Evolutionary conservation across 2,888 invertebrate species (phyloP).

Genomic region (Machimus atricapillus): DNA sequence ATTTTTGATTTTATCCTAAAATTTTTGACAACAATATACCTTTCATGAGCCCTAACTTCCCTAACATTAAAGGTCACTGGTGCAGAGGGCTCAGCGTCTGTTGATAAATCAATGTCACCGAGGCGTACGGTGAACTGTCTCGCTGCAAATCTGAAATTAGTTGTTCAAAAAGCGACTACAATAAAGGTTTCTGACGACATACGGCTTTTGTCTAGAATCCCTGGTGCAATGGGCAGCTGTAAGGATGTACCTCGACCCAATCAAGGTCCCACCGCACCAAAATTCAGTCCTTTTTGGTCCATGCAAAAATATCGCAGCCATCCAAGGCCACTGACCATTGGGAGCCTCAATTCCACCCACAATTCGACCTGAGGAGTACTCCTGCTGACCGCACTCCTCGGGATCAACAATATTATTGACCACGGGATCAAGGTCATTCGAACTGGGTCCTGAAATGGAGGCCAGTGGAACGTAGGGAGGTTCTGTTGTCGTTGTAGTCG

Average conservation of each 20-base stretch:
- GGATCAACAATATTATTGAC: conserved; percentile 57
- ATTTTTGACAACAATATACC: conserved; percentile 49
- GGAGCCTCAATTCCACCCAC: conserved; percentile 88
- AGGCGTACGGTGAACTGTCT: conserved; percentile 88
- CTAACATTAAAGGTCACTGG: conserved; percentile 81
- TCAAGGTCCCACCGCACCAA: conserved; percentile 92
- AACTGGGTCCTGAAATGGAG: conserved; percentile 46
- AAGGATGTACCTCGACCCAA: conserved; percentile 77
- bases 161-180: background rate
- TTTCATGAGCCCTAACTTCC: conserved; percentile 81
- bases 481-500: conserved; percentile 63
- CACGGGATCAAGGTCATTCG: conserved; percentile 53
- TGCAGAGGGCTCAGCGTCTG: conserved; percentile 84
- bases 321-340: conserved; percentile 94
- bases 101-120: conserved; percentile 85
- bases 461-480: conserved; percentile 64
- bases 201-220: conserved; percentile 89
- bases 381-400: conserved; percentile 80
- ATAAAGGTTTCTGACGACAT: conserved; percentile 58
- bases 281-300: conserved; percentile 85
- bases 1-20: background rate
- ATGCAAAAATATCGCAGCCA: conserved; percentile 92
- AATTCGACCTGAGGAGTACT: conserved; percentile 83
- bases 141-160: conserved; percentile 75
- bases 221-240: conserved; percentile 95